Percentiles rank a stretch among this genome's conserved stretches.
Evolutionary conservation across 2,113 vertebrate species (phyloP).

Genomic region (Muscicapa adusta): DNA sequence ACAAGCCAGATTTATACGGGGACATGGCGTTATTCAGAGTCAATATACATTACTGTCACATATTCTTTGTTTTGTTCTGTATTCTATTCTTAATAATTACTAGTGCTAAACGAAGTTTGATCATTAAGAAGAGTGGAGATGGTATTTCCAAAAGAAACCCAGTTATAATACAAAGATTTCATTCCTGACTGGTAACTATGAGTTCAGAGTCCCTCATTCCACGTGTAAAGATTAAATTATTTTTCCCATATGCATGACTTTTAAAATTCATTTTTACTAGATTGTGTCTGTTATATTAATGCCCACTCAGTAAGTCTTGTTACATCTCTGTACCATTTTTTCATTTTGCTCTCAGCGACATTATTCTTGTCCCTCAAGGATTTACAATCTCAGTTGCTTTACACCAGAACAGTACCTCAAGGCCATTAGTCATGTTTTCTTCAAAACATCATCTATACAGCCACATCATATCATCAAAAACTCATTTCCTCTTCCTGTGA

Average conservation of each 20-base stretch:
- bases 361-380: background rate
- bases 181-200: background rate
- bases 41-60: background rate
- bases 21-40: background rate
- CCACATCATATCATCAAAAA: background rate
- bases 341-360: background rate
- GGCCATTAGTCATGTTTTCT: background rate
- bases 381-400: background rate
- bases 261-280: background rate
- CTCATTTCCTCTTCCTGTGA: background rate
- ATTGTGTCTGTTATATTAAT: background rate
- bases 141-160: background rate
- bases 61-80: background rate
- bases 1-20: background rate
- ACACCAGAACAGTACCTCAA: background rate
- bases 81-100: background rate
- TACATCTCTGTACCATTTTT: background rate
- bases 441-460: background rate
- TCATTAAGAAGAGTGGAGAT: background rate
- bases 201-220: background rate
- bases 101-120: background rate
- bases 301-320: background rate
- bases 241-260: background rate
- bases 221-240: background rate
- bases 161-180: background rate